Base-by-base conservation (phyloP, 2,113 vertebrate species). In the Alethe castanea region DNA sequence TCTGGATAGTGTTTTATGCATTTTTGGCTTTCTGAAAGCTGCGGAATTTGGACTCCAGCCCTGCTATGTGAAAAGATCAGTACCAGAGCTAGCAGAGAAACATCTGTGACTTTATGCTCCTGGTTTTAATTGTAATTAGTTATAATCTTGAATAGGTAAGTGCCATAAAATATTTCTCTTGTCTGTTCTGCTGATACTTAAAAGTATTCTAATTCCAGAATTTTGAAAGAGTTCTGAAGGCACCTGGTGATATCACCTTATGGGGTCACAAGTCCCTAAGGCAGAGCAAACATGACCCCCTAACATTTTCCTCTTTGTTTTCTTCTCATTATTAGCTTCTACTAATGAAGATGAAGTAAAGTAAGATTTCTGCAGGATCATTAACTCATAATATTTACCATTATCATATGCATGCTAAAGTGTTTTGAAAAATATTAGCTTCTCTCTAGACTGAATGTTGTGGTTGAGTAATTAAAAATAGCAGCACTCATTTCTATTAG, bases 111-210 rank as follows among this genome's bases (percentile, higher is more conserved):
- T 78, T 74, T 71, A 48, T 23, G 17, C 19, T 86, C 38, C 47
- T 70, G 87, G 73, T 96, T 96, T 97, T 95, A 93, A 76, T 53
- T 79, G 40, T 53, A 92, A 89, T 96, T 97, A 94, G 48, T 94
- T 95, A 88, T 69, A 80, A 57, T 70, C 50, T 95, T 81, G 70
- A 26, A 74, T 81, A 83, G 38, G 50, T 95, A 96, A 93, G 36
- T 71, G 61, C 87, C 60, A 90, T 91, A 96, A 96, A 92, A 95
- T 17, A 86, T 81, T 95, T 50, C 16, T 82, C 77, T 89, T 54
- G 22, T 74, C 79, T 79, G 57, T 83, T 79, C 23, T 45, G 48
- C 50, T 95, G 76, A 94, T 56, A 87, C 19, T 62, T 97, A 87
- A 91, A 96, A 93, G 54, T 92, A 92, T 96, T 83, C 42, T 86